Base-by-base conservation (phyloP, 2,113 vertebrate genomes). In the Gambusia affinis region DNA sequence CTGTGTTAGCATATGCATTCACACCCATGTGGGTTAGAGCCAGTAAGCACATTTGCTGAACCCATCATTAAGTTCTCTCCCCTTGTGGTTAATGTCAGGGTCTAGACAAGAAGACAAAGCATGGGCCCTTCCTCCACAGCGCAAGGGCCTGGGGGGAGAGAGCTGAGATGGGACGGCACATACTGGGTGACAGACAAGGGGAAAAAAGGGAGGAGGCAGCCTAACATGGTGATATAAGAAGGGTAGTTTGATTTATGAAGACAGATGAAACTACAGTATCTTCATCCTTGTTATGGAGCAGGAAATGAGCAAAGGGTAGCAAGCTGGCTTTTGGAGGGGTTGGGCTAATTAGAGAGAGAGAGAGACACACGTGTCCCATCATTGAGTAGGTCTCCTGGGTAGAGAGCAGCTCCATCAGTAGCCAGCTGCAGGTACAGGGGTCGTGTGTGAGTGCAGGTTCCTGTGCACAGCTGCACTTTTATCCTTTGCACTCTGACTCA, bases 351-450 rank as follows among this genome's bases (percentile, higher is more conserved):
- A 94, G 88, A 47, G 75, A 64, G 72, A 37, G 80, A 91, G 81
- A 42, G 3, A 42, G 3, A 86, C 76, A 70, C 91, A 88, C 82
- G 61, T 91, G 89, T 89, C 91, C 87, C 82, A 57, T 80, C 84
- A 78, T 62, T 87, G 90, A 89, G 88, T 82, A 24, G 61, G 79
- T 92, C 89, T 93, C 93, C 67, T 67, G 85, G 84, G 88, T 72
- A 84, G 60, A 74, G 76, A 85, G 80, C 84, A 84, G 85, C 90
- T 93, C 89, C 92, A 92, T 94, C 93, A 92, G 85, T 69, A 84
- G 70, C 84, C 92, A 94, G 92, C 91, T 95, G 93, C 88, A 94
- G 90, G 92, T 92, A 89, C 33, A 78, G 51, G 72, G 82, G 75
- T 15, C 0, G 66, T 73, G 64, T 75, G 60, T 68, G 84, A 27